A percentile compares a stretch with the other conserved stretches of the same genome.
phyloP scores from a whole-genome alignment of 53 echinoderm and acorn worm species.

The Actinopyga echinites region DNA sequence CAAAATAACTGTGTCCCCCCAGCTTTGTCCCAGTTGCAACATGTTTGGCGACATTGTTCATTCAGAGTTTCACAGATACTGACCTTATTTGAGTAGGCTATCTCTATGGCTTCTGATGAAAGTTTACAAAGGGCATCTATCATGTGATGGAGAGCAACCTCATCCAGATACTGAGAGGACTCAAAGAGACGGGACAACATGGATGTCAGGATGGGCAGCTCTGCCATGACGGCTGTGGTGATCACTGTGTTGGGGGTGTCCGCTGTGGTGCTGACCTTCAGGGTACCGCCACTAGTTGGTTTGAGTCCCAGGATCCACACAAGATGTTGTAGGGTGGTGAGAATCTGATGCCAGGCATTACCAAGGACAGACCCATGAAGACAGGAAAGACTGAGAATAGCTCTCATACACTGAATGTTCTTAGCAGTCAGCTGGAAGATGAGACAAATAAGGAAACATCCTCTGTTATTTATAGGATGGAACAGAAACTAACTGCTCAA shows the following conservation, averaged over 20 bases:
- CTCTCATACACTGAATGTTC: conserved; percentile 99
- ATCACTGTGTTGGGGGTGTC: conserved; percentile 96
- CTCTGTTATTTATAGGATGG: no score
- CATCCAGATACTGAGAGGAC: conserved; percentile 95
- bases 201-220: conserved; percentile 87
- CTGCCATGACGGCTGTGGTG: conserved; percentile 96
- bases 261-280: conserved; percentile 74
- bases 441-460: not conserved
- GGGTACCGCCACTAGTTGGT: conserved; percentile 75
- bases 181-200: conserved; percentile 96
- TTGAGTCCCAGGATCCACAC: conserved; percentile 97
- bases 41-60: not conserved
- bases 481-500: no score
- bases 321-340: conserved; percentile 91
- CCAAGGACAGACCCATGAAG: conserved; percentile 93
- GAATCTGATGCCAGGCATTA: conserved; percentile 89
- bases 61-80: not conserved
- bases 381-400: conserved; percentile 87
- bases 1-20: no score
- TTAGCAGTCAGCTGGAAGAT: conserved; percentile 62
- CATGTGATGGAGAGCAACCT: conserved; percentile 94
- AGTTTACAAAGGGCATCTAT: conserved; percentile 96
- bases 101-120: conserved; percentile 91
- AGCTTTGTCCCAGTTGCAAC: no score
- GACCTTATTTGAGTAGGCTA: conserved; percentile 93